Conservation (phyloP, 2,888 invertebrate species). For the Tetragonisca angustula region DNA sequence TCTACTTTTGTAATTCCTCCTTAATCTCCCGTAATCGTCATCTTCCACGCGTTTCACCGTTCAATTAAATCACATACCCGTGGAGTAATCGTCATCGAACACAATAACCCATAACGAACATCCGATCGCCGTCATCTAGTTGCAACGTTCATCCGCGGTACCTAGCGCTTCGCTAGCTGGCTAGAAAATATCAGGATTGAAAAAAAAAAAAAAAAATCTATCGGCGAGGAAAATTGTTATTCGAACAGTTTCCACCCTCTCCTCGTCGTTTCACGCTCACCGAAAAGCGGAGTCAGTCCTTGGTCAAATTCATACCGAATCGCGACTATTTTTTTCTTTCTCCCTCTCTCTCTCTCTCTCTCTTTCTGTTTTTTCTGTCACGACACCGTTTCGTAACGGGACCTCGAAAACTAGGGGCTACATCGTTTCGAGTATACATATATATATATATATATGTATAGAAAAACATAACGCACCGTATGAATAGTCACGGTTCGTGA, state of each 20-base stretch:
- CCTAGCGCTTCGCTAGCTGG: too few species aligned
- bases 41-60: not conserved
- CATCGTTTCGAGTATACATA: not conserved
- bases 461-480: constrained; percentile 53
- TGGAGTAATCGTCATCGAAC: not conserved
- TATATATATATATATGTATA: not conserved
- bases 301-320: constrained; percentile 7
- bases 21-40: not conserved
- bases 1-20: not conserved
- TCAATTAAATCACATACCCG: not conserved
- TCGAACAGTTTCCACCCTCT: not conserved
- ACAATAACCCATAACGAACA: not conserved
- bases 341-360: too few species aligned
- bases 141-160: too few species aligned
- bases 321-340: not conserved
- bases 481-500: constrained; percentile 53
- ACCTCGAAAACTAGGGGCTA: not conserved
- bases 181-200: not conserved
- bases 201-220: not conserved
- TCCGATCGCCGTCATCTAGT: not conserved
- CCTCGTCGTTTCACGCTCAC: too few species aligned
- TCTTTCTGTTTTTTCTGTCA: too few species aligned
- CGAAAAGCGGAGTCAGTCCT: not conserved
- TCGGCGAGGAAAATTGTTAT: not conserved
- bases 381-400: constrained; percentile 26